Base-by-base conservation (phyloP, 2,113 vertebrate species). In the Cheirogaleus medius region DNA sequence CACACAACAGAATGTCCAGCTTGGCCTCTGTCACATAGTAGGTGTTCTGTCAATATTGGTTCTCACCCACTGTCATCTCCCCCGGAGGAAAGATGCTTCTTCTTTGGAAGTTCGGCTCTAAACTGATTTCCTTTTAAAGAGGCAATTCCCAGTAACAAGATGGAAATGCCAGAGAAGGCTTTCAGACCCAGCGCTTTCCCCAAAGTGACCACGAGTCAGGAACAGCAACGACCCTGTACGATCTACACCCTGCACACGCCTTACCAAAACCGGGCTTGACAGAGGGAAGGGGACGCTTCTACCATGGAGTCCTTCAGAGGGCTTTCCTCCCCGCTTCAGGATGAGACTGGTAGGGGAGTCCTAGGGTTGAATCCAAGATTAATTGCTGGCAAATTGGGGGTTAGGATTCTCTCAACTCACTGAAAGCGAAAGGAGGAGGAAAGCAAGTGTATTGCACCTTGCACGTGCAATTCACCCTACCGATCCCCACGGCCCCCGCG, bases 1-100 rank as follows among this genome's bases (percentile, higher is more conserved):
- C 8, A 71, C 37, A 52, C 6, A 20, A 15, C 0, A 4, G 3
- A 4, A 3, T 3, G 71, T 68, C 74, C 49, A 49, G 0, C 5
- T 42, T 49, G 37, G 34, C 82, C 39, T 64, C 12, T 32, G 6
- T 18, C 83, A 82, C 32, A 25, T 15, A 74, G 15, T 3, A 91
- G 37, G 15, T 81, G 1, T 32, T 44, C 52, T 47, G 34, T 25
- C 39, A 82, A 71, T 15, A 0, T 37, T 44, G 18, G 29, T 54
- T 60, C 20, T 63, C 78, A 58, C 17, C 13, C 25, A 68, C 21
- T 1, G 29, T 44, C n/a, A 82, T 17, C 39, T 5, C 54, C 39
- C 87, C 42, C 34, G 12, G 3, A 87, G 32, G 15, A 58, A 83
- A 5, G 25, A 18, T 66, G 11, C 25, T 56, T 44, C 39, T 20